Base-by-base conservation (phyloP, 1,140 invertebrate species). In the Papilio machaon region DNA sequence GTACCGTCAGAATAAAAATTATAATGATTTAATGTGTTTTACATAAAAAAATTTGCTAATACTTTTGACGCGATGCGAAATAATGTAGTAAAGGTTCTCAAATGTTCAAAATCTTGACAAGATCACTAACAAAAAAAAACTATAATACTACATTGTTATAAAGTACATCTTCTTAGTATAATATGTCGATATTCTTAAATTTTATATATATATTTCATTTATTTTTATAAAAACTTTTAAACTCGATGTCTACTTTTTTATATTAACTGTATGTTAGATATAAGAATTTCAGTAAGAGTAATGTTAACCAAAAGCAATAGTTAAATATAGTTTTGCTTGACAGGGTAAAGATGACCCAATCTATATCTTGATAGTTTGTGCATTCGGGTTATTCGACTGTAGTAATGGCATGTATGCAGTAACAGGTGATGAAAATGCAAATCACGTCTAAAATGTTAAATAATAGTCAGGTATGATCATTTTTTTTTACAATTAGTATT, bases 401-500 rank as follows among this genome's bases (percentile, higher is more conserved):
- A 35, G 30, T 11, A 70, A 15, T 64, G 9, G 13, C 6, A 70
- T 67, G 5, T 13, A 35, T 30, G 30, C 30, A 70, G 13, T 38
- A 70, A 70, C 64, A 70, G 64, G 30, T 70, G 64, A 70, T 70
- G 35, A 15, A 70, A 70, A 70, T 70, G 64, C 64, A 70, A 70
- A 35, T 70, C 30, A 11, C 30, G 64, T 70, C 64, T 70, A 15
- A 38, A 70, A 38, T 70, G 64, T 67, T 70, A 38, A 70, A 70
- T 70, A 70, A 67, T 67, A 70, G 64, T 35, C 60, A 64, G 30
- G 64, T 38, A 35, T 70, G 11, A 15, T 70, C 11, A 11, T 70
- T 35, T 70, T 67, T 67, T 35, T 70, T 70, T 70, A 70, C 64
- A 70, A 70, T 70, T 79, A 67, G 60, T 67, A 23, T 79, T 67